Conservation (phyloP, 2,797 vertebrate genomes). For the Chaetodon trifasciatus region DNA sequence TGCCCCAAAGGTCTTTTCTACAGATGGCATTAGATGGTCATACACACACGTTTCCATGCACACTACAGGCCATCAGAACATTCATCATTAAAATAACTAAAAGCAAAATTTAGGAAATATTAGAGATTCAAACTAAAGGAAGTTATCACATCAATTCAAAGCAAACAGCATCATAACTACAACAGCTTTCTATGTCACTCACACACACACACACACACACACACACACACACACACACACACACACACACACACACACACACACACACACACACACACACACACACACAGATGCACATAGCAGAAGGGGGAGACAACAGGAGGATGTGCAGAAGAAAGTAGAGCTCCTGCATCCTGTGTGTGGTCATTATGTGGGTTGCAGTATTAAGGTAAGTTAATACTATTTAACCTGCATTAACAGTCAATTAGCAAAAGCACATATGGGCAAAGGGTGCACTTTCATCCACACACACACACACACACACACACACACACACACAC, state of each 20-base stretch:
- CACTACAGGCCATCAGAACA: conserved; percentile 17
- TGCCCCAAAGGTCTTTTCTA: conserved; percentile 63
- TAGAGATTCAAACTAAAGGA: neutral
- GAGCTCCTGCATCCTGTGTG: conserved; percentile 22
- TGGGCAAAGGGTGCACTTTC: neutral
- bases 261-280: conserved; percentile 2
- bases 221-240: neutral
- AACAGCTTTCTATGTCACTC: neutral
- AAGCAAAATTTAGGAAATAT: conserved; percentile 2
- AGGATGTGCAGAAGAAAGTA: conserved; percentile 26
- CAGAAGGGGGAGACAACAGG: neutral
- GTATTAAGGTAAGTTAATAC: conserved; percentile 64
- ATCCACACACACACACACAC: conserved; percentile 19
- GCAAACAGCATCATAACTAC: neutral
- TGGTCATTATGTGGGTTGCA: conserved; percentile 56
- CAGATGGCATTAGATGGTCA: conserved; percentile 72
- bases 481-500: conserved; percentile 6
- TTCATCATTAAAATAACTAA: conserved; percentile 18
- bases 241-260: neutral
- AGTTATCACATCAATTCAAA: neutral
- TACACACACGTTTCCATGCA: neutral
- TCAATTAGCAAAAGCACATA: conserved; percentile 43
- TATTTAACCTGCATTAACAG: conserved; percentile 67
- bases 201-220: conserved; percentile 2
- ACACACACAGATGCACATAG: neutral